Evolutionary conservation across 2,797 vertebrate species (phyloP), one percentile per base, ranked within the genome.

Genomic region (Acipenser ruthenus): DNA sequence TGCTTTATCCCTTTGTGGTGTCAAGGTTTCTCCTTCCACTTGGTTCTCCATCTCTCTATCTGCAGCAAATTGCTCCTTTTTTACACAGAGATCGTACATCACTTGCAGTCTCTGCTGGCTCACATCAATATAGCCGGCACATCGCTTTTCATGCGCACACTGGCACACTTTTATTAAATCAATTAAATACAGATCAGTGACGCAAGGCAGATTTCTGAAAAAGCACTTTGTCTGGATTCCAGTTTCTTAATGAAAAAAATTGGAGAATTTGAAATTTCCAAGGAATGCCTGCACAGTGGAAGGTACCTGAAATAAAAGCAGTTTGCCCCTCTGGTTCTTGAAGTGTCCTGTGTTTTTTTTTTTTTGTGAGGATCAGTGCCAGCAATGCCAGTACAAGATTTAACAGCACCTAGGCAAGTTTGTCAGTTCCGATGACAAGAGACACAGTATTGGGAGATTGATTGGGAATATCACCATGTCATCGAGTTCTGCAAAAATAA

Each of bases 31-130:
- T 0, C 65, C 64, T 73, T 73, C 80, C n/a, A 73, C 64, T 0
- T 7, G 73, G 69, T 74, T 77, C 73, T 84, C 84, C 79, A 81
- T 84, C 64, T 74, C 77, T 13, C 72, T 12, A 67, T 74, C 75
- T 59, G 71, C 74, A 10, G 65, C 75, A 6, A 67, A 65, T 11
- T 67, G 79, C 74, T 90, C 84, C 6, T 85, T 80, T 77, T 78
- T 77, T 68, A 82, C 77, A 64, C 82, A 85, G 71, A 91, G 77
- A 81, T 91, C 88, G 68, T 87, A 83, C 88, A 90, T 91, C 74
- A 79, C 84, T 80, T 68, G 71, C 63, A 73, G 70, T 75, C 77
- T 70, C 71, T 73, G 64, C 66, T 61, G 70, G 2, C 48, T 37
- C 67, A 68, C 72, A 79, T 78, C 77, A 69, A 75, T 71, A 62